Evolutionary conservation across 2,113 vertebrate genomes (phyloP), one percentile per base, ranked within the genome.

Genomic region (Melanotaenia duboulayi): DNA sequence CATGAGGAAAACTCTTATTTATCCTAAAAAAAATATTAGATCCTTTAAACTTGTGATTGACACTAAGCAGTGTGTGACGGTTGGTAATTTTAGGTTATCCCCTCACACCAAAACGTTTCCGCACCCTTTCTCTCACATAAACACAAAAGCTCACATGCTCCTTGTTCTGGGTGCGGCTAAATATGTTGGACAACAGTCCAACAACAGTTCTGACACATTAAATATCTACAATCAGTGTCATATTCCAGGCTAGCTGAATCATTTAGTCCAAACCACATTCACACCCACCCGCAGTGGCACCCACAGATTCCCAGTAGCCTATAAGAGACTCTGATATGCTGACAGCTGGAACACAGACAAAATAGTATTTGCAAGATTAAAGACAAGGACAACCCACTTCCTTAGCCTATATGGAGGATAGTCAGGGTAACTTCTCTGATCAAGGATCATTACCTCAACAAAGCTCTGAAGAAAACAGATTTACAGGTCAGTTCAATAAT

Each of bases 381-480:
- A 75, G 54, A 1, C 49, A 25, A 52, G 55, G n/a, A 60, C 2
- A 8, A 17, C 24, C 19, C 40, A 20, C 70, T 1, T 89, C 78
- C 12, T 63, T 71, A 19, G 40, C 72, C 1, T 79, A 66, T 76
- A 96, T 96, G 95, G 95, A 96, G 76, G 95, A 92, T 80, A 71
- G 87, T 40, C 50, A 72, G 75, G 91, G 87, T n/a, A 75, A 92
- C 78, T 90, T 89, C 37, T 86, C 86, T 0, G 90, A 95, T 25
- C 94, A 95, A 0, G 93, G 93, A 79, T 94, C 94, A 65, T 84
- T 85, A 73, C 71, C 89, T 77, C 92, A 91, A 16, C 50, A 55
- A 9, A 92, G 74, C 4, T 81, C 76, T 0, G 92, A 93, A 80
- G 88, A 88, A 2, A 23, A 92, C 79, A 87, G 87, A 54, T 94